Percentiles rank a stretch among this genome's conserved stretches.
Evolutionary conservation across 2,888 invertebrate genomes (phyloP).

Genomic region (Aproaerema taeniolella): DNA sequence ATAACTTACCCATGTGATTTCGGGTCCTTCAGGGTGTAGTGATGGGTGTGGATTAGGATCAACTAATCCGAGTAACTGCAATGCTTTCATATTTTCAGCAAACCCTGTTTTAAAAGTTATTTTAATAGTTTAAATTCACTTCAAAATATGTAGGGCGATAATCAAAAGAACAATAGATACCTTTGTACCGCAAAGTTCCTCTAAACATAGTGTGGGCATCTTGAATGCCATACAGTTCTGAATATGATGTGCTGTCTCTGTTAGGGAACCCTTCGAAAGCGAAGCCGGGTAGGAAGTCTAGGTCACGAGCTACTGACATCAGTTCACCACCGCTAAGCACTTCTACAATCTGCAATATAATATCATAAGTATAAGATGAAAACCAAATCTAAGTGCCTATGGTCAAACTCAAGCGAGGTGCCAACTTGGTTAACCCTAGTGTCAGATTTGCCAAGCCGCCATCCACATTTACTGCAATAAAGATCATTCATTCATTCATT

Average conservation of each 20-base stretch:
- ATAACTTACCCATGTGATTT: slow-evolving; percentile 93
- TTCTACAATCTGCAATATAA: slow-evolving; percentile 85
- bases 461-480: no score
- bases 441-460: no score
- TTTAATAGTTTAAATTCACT: no score
- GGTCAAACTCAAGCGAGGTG: no score
- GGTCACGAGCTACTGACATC: slow-evolving; percentile 86
- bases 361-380: slow-evolving; percentile 1
- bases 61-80: slow-evolving; percentile 92
- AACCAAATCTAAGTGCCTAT: background rate
- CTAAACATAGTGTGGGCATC: slow-evolving; percentile 93
- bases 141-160: no score
- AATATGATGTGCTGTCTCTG: slow-evolving; percentile 94
- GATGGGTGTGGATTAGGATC: slow-evolving; percentile 91
- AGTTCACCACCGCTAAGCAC: slow-evolving; percentile 93
- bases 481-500: no score
- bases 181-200: slow-evolving; percentile 94
- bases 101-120: slow-evolving; percentile 79
- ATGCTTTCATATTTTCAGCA: slow-evolving; percentile 89
- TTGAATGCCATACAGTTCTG: slow-evolving; percentile 90
- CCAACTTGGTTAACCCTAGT: no score
- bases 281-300: slow-evolving; percentile 97
- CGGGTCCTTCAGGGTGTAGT: slow-evolving; percentile 96
- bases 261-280: slow-evolving; percentile 98
- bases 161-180: slow-evolving; percentile 43